Base-by-base conservation (phyloP, 2,113 vertebrate genomes). In the Labrus mixtus region DNA sequence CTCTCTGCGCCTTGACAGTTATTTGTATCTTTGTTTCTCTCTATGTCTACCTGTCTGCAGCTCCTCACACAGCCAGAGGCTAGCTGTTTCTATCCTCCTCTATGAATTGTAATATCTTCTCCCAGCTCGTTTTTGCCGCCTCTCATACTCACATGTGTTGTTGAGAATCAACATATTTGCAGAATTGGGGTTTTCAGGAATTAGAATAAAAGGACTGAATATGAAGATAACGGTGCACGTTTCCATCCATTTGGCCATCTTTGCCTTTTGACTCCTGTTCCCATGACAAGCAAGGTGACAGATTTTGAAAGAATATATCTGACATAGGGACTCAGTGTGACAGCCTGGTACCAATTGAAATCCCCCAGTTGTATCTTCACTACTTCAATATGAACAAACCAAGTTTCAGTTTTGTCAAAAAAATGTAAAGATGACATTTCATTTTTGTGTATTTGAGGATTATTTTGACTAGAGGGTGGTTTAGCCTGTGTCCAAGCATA, bases 21-120 rank as follows among this genome's bases (percentile, higher is more conserved):
- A 89, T 92, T 89, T 91, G 88, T 89, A 91, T 92, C 84, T 92
- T 87, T 91, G 84, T 89, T 86, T 84, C 88, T 83, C 82, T 83
- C 81, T 59, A 29, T 74, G 73, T 90, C 75, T 91, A 90, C 90
- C 90, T 91, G 90, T 91, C 92, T 89, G 78, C 87, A 84, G 86
- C 75, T 87, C 65, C 82, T 90, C 86, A 91, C 76, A 93, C 88
- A 92, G 88, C 90, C 87, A 83, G 85, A 78, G 89, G 89, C 89
- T 87, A 91, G 85, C 85, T 68, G 73, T 79, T 89, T 83, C 78
- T 81, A 51, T 84, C 67, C 81, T 68, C 71, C 70, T 72, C 65
- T 75, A 78, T 88, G 82, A 77, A 85, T 79, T 78, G 64, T 79
- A 87, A 86, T 87, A 65, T 79, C 74, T 74, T 75, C 50, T 75